phyloP scores from a whole-genome alignment of 2,113 vertebrate genomes.

The Brevimyrus niger region DNA sequence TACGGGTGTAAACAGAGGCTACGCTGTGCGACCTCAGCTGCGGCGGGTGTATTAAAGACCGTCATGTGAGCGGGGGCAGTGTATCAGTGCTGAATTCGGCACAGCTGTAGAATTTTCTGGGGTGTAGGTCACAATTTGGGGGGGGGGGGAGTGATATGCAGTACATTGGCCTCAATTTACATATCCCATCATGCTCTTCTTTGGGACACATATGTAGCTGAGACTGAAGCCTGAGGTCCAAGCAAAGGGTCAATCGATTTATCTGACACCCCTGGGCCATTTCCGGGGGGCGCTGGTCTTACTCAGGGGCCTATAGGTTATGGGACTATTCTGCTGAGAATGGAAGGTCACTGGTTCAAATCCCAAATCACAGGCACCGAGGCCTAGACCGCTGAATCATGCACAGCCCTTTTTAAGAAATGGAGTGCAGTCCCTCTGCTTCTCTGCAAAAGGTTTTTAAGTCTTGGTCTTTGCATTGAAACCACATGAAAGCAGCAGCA shows the following conservation, averaged over 20 bases:
- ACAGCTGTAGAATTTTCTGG: background rate
- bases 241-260: background rate
- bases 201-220: background rate
- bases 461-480: background rate
- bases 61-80: background rate
- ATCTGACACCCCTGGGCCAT: background rate
- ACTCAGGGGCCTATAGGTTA: background rate
- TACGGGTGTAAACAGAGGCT: background rate
- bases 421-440: background rate
- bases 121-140: background rate
- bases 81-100: background rate
- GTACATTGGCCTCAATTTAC: background rate
- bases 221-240: background rate
- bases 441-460: background rate
- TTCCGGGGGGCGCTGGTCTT: background rate
- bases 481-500: background rate
- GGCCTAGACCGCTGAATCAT: background rate
- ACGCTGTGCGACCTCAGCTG: background rate
- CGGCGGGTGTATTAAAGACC: background rate
- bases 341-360: too few relatives aligned
- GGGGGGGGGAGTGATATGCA: background rate
- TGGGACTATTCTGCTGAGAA: background rate
- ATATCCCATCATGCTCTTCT: background rate
- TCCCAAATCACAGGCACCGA: background rate
- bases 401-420: background rate